Conservation (phyloP, 2,113 vertebrate genomes). For the Agelaius phoeniceus region DNA sequence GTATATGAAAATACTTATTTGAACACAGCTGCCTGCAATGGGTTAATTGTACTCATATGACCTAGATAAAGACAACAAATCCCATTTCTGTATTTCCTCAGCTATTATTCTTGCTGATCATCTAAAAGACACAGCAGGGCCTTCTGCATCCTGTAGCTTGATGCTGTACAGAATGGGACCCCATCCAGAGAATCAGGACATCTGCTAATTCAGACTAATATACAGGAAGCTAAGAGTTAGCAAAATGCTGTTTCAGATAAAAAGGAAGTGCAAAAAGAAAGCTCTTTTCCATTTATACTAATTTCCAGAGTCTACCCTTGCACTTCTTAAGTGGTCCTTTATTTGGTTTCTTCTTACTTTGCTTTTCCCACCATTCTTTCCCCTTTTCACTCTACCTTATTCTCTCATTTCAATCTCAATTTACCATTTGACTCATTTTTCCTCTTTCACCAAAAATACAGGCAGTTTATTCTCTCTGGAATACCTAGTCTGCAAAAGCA, state of each 20-base stretch:
- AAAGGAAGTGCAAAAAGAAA: not conserved
- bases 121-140: constrained; percentile 24
- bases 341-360: not conserved
- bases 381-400: not conserved
- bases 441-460: not conserved
- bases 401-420: not conserved
- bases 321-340: not conserved
- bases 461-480: not conserved
- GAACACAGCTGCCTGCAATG: not conserved
- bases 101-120: constrained; percentile 1
- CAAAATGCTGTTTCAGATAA: constrained; percentile 2
- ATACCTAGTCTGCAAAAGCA: not conserved
- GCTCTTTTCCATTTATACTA: not conserved
- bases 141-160: constrained; percentile 4
- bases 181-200: constrained; percentile 47
- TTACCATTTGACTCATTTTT: not conserved
- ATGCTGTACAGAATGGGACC: constrained; percentile 37
- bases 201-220: constrained; percentile 59
- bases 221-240: not conserved
- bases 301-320: not conserved
- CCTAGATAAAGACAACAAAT: not conserved
- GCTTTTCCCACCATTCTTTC: not conserved
- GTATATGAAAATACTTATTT: not conserved
- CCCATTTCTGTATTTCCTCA: not conserved
- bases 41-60: not conserved